Evolutionary conservation across 2,797 vertebrate genomes (phyloP), one percentile per base, ranked within the genome.

Genomic region (Enteromius mattozi): DNA sequence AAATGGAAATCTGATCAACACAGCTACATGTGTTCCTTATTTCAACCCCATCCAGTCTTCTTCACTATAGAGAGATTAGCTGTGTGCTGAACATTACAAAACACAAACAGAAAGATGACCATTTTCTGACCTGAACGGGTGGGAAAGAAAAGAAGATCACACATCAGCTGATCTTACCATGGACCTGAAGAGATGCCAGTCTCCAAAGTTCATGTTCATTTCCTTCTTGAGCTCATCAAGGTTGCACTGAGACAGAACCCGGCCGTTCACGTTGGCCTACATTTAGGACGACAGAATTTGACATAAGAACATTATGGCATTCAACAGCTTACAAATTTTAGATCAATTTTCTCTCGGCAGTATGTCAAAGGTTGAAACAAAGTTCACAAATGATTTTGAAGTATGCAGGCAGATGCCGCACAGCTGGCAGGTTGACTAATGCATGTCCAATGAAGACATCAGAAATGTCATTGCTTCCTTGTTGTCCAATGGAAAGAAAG

Each of bases 171-270:
- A 37, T 82, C 96, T 96, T 95, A 99, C 98, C 94, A 91, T 94
- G 88, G 95, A 97, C 90, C 94, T 97, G 92, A 99, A 99, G 87
- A 99, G 97, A 81, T 99, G 98, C 98, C 98, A 99, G 93, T 99
- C 98, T 24, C 98, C 98, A 92, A 99, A 99, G 92, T 99, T 99
- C 98, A 99, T 99, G 90, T 91, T 96, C 97, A 99, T 99, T 92
- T 99, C 98, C 86, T 96, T 98, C 94, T 98, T 99, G 91, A 99
- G 94, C 89, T 99, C 98, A 2, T 99, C 98, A 83, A 96, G 94
- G 91, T 97, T 98, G 92, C 98, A 99, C 81, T 99, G 98, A 88
- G 95, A 93, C 88, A 99, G 93, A 35, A 99, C 98, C 65, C 97
- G 96, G 0, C 98, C 98, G 68, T 99, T 99, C 91, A 99, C 96